phyloP scores from a whole-genome alignment of 1,140 invertebrate species.

The Lordiphosa clarofinis region DNA sequence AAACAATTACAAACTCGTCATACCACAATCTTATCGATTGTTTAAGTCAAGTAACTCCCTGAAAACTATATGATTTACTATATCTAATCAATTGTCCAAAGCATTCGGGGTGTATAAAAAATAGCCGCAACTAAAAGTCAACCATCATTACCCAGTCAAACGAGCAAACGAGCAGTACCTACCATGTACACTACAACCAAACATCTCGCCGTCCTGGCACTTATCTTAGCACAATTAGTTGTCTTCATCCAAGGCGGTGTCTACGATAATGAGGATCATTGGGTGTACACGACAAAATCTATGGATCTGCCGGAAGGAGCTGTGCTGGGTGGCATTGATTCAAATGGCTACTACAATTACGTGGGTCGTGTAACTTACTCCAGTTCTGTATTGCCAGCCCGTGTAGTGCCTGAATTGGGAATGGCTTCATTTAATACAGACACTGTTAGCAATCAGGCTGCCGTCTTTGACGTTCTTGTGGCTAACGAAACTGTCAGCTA shows the following conservation, averaged over 20 bases:
- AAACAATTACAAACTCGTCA: no score
- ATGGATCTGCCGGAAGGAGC: constrained; percentile 26
- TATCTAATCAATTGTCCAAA: no score
- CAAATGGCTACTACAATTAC: constrained; percentile 42
- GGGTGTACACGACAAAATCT: constrained; percentile 23
- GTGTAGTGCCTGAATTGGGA: constrained; percentile 37
- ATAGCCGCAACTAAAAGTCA: no score
- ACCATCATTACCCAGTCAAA: no score
- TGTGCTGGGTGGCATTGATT: constrained; percentile 39
- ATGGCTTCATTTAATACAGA: constrained; percentile 39
- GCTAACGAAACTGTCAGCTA: constrained; percentile 44
- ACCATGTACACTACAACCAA: constrained; percentile 23
- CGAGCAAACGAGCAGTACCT: background rate
- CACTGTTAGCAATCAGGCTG: background rate
- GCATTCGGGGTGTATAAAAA: no score
- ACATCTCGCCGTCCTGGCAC: constrained; percentile 9
- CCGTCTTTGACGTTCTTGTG: constrained; percentile 29
- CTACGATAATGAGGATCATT: constrained; percentile 36
- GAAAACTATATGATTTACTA: no score
- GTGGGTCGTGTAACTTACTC: constrained; percentile 30
- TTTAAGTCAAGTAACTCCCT: no score
- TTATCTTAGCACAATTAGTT: constrained; percentile 32
- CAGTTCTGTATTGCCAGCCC: constrained; percentile 32
- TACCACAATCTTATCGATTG: no score
- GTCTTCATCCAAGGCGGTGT: constrained; percentile 26